Conservation (phyloP, 1,140 invertebrate species). For the Telenomus remus region DNA sequence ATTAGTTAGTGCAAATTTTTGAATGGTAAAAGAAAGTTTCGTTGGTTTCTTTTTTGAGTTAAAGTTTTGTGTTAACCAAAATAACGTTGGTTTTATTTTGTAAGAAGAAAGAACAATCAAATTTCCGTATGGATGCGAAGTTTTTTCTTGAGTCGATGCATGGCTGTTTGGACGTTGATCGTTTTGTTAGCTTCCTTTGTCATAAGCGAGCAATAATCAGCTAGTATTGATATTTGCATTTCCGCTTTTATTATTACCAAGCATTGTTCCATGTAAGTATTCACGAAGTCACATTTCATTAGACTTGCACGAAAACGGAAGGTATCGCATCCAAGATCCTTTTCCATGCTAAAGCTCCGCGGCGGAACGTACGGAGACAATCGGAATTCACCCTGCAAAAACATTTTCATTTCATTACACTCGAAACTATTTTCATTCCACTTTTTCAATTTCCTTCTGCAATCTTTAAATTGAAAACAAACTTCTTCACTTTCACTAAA, state of each 20-base stretch:
- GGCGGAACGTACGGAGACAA: constrained; percentile 26
- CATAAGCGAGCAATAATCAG: constrained; percentile 32
- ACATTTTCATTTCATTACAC: neutral
- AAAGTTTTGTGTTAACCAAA: too few relatives aligned
- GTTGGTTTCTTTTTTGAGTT: too few relatives aligned
- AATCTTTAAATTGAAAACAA: neutral
- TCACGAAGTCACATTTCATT: constrained; percentile 40
- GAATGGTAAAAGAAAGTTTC: too few relatives aligned
- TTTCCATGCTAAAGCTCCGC: constrained; percentile 10
- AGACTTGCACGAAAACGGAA: constrained; percentile 38
- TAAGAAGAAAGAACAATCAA: constrained; percentile 4
- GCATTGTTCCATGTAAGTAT: constrained; percentile 24
- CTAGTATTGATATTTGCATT: constrained; percentile 34
- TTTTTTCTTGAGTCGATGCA: constrained; percentile 22
- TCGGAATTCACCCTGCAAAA: constrained; percentile 21
- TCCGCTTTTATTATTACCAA: constrained; percentile 47
- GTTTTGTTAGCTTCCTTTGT: constrained; percentile 11
- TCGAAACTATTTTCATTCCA: too few relatives aligned
- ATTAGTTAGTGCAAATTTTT: too few relatives aligned
- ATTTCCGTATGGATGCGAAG: constrained; percentile 42
- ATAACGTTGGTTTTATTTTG: constrained; percentile 1
- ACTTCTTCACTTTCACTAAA: too few relatives aligned
- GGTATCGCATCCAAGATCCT: constrained; percentile 33
- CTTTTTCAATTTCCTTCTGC: too few relatives aligned
- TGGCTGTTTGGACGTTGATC: constrained; percentile 13